Base-by-base conservation (phyloP, 2,888 invertebrate genomes). In the Periphyllus acericola region DNA sequence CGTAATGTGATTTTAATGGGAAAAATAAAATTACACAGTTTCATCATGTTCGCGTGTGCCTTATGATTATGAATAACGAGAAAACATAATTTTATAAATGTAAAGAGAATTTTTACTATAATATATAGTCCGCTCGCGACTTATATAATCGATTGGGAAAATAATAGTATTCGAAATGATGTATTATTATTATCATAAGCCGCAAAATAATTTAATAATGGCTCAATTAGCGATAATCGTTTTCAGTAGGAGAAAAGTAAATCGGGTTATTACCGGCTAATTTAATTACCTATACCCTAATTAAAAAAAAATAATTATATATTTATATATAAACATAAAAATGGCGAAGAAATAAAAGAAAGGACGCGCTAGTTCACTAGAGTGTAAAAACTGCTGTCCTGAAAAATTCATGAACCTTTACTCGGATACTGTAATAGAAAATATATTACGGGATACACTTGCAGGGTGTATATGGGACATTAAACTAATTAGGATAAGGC, bases 401-500 rank as follows among this genome's bases (percentile, higher is more conserved):
- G 52, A 78, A 85, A 85, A 78, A 84, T 84, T 75, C 75, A 84
- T 84, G 66, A 84, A 84, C 83, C 84, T 85, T 25, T 19, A 84
- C 84, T 66, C 36, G 78, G 52, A 78, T 85, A 71, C 71, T 85
- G 52, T 85, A 78, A 85, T 85, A 78, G 71, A 85, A 85, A 85
- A 78, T 71, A 71, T 71, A 85, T 85, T 71, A 85, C 9, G 74
- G 60, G 29, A 36, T 60, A 83, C 74, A 14, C 21, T 60, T 60
- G 25, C 60, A 52, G 52, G 71, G 68, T 21, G 68, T 21, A 34
- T 66, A 52, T 66, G 71, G 78, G 85, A 71, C 85, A 68, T 85
- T 85, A 78, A 85, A 85, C 85, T 85, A 85, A 85, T 85, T 85
- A 85, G 78, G 78, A 85, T 85, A 85, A 79, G 40, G 85, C 78